Evolutionary conservation across 2,113 vertebrate species (phyloP).

Genomic region (Callionymus lyra): DNA sequence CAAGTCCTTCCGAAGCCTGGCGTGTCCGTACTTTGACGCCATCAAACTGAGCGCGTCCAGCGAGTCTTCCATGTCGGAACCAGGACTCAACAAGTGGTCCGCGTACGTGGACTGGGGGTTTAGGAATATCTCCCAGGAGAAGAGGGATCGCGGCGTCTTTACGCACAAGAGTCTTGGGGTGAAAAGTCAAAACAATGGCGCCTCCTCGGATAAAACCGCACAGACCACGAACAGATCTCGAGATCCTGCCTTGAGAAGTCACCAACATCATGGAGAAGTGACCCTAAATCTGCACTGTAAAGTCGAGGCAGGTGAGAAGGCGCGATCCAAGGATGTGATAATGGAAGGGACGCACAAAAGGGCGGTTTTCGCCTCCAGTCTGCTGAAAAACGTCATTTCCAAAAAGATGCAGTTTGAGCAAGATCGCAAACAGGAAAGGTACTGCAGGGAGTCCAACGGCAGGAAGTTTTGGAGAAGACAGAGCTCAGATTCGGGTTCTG

Average conservation of each 20-base stretch:
- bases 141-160: slow-evolving; percentile 39
- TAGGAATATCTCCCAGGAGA: slow-evolving; percentile 58
- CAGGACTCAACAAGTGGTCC: slow-evolving; percentile 83
- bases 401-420: slow-evolving; percentile 96
- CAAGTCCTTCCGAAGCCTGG: slow-evolving; percentile 89
- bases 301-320: slow-evolving; percentile 50
- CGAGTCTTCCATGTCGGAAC: slow-evolving; percentile 82
- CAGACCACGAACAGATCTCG: slow-evolving; percentile 60
- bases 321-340: slow-evolving; percentile 43
- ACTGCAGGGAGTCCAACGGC: slow-evolving; percentile 40
- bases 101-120: slow-evolving; percentile 83
- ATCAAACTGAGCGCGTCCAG: slow-evolving; percentile 81
- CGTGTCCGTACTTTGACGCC: slow-evolving; percentile 89
- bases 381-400: slow-evolving; percentile 91
- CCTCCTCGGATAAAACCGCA: slow-evolving; percentile 25
- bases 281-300: slow-evolving; percentile 71
- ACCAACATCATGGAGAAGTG: slow-evolving; percentile 53
- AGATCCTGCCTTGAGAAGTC: slow-evolving; percentile 32
- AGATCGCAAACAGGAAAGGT: slow-evolving; percentile 87
- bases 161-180: slow-evolving; percentile 57
- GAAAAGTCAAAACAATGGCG: slow-evolving; percentile 31
- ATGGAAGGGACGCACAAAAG: slow-evolving; percentile 69
- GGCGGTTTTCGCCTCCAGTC: slow-evolving; percentile 84
- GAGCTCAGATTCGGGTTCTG: slow-evolving; percentile 76
- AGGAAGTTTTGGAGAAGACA: slow-evolving; percentile 65